These are phyloP conservation scores for Drosophila recens DNA, from an alignment of 2,888 invertebrate genomes.

Conservation along the genomic window DNA sequence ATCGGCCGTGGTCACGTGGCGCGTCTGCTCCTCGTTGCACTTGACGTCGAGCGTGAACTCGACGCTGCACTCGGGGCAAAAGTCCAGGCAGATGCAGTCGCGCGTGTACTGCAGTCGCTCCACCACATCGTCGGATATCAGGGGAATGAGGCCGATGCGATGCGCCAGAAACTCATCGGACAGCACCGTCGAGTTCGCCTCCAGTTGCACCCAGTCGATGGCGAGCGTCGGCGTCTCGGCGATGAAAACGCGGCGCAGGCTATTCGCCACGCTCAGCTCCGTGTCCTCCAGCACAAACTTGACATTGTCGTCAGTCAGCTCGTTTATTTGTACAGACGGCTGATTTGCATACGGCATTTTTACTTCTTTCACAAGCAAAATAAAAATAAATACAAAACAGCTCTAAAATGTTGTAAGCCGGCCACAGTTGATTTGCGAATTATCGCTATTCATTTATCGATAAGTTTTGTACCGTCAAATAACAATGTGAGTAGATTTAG, in stretches of 20 bases:
- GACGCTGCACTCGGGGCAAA: conserved; percentile 98
- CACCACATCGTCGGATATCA: conserved; percentile 98
- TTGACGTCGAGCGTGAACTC: conserved; percentile 99
- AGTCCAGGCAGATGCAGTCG: conserved; percentile 98
- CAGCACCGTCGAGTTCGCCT: conserved; percentile 98
- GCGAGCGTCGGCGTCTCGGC: conserved; percentile 99
- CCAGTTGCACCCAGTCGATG: conserved; percentile 99
- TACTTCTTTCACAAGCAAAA: conserved; percentile 7
- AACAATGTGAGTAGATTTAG: background rate
- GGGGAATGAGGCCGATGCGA: conserved; percentile 97
- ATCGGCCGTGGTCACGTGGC: conserved; percentile 98
- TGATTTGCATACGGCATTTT: conserved; percentile 99
- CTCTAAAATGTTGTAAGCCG: conserved; percentile 31
- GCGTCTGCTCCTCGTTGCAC: conserved; percentile 96
- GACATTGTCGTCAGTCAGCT: conserved; percentile 97
- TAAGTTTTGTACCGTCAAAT: background rate
- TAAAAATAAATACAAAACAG: conserved; percentile 35
- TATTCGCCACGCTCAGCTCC: conserved; percentile 98
- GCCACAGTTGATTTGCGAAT: conserved; percentile 14
- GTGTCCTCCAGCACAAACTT: conserved; percentile 99
- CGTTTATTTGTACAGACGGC: conserved; percentile 96
- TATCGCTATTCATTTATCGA: background rate
- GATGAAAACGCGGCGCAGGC: conserved; percentile 97
- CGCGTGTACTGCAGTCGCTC: conserved; percentile 97
- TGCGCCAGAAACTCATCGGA: conserved; percentile 99